Percentiles rank a stretch among this genome's conserved stretches.
Conservation (phyloP, 1,140 invertebrate genomes). For the Chlorops oryzae region DNA sequence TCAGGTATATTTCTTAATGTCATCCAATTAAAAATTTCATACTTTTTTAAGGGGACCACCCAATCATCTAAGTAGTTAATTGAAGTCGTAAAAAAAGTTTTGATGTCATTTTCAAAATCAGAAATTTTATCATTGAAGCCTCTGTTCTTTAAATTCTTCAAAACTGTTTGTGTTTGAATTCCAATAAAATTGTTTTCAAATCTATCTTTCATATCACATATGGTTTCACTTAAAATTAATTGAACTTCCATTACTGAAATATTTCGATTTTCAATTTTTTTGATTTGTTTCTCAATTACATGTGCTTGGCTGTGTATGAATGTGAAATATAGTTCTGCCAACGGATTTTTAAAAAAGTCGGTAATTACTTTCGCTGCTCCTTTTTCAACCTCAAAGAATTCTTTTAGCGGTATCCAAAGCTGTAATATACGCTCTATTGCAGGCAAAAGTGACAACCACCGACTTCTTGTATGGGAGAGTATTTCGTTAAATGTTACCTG, state of each 20-base stretch:
- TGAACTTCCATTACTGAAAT: constrained; percentile 2
- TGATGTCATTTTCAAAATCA: too few relatives aligned
- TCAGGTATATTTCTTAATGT: too few relatives aligned
- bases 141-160: too few relatives aligned
- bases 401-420: constrained; percentile 2
- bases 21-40: too few relatives aligned
- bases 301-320: constrained; percentile 1
- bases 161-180: too few relatives aligned
- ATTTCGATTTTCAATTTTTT: too few relatives aligned
- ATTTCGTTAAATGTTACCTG: too few relatives aligned
- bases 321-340: constrained; percentile 2
- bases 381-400: constrained; percentile 5
- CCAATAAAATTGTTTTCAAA: too few relatives aligned
- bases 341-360: constrained; percentile 1
- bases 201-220: background rate
- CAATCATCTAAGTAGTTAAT: too few relatives aligned
- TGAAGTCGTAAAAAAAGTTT: too few relatives aligned
- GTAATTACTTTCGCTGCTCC: background rate
- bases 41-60: too few relatives aligned
- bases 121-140: too few relatives aligned
- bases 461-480: constrained; percentile 3
- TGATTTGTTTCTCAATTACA: constrained; percentile 1
- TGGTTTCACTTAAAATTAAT: constrained; percentile 2
- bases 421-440: constrained; percentile 2
- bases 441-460: constrained; percentile 3